Base-by-base conservation (phyloP, 2,113 vertebrate species). In the Prunella fulvescens region DNA sequence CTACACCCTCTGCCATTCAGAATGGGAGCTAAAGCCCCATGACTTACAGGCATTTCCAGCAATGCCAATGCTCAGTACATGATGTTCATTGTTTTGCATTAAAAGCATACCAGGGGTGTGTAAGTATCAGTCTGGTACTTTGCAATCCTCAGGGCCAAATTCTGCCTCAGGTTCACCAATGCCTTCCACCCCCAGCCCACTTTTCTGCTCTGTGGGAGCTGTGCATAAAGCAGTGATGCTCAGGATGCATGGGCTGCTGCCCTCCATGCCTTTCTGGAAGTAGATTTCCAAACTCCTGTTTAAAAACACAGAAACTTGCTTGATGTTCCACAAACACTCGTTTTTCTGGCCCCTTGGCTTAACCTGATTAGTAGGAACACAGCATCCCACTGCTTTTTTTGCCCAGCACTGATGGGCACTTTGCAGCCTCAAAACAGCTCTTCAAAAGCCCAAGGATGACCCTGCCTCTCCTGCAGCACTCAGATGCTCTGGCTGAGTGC, bases 101-200 rank as follows among this genome's bases (percentile, higher is more conserved):
- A 57, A 74, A 88, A 76, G 22, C 16, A 0, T 45, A 45, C 51
- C 62, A 88, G 65, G 60, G 66, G 19, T 0, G 5, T 48, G n/a
- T 53, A 62, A 24, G 16, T 14, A 60, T 66, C 82, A 72, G 37
- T 16, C 42, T 73, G 60, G 31, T 33, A 58, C 64, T 70, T 35
- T 74, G 67, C 58, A 83, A 69, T 54, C 44, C 39, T 62, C 71
- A 61, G 40, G 64, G 77, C 31, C 65, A 72, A 61, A 35, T 35
- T 81, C 45, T 90, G 42, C 29, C 54, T 28, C 0, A 6, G 40
- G 7, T 72, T 72, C 44, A 48, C 23, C 70, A 67, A 16, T 2
- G 1, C 40, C 29, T 84, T 42, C 37, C 48, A 66, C 18, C 5
- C 1, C 4, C 11, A 50, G 1, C 10, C 25, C 0, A 0, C 40